Percentiles rank a stretch among this genome's conserved stretches.
These are phyloP conservation scores for Lithobius niger DNA, from an alignment of 1,140 invertebrate species.

Conservation along the genomic window DNA sequence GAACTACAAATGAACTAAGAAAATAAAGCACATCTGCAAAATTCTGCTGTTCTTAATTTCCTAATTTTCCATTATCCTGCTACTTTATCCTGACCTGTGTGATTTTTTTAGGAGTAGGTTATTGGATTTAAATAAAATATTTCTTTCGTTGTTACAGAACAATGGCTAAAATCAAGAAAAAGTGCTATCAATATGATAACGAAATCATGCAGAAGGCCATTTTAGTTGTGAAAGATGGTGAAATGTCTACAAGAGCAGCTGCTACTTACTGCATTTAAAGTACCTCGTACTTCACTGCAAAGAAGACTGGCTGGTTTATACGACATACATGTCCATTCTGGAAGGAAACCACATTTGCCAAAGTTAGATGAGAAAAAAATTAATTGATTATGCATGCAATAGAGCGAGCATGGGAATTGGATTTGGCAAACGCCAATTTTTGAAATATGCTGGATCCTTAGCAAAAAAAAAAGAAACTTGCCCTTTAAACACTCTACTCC, in stretches of 20 bases:
- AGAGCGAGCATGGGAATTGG: background rate
- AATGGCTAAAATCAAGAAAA: too few relatives aligned
- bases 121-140: background rate
- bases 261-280: background rate
- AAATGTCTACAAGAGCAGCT: background rate
- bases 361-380: background rate
- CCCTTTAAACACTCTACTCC: too few relatives aligned
- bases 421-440: too few relatives aligned
- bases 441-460: background rate
- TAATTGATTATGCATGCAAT: background rate
- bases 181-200: background rate
- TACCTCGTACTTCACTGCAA: background rate
- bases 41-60: background rate
- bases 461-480: background rate
- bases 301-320: too few relatives aligned
- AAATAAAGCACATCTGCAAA: too few relatives aligned
- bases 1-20: too few relatives aligned
- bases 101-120: too few relatives aligned
- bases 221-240: background rate
- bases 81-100: background rate
- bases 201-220: background rate
- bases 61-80: background rate
- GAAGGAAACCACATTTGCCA: background rate
- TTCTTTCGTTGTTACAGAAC: background rate
- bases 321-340: background rate